These are phyloP conservation scores for Rhodophaea formosa DNA, from an alignment of 2,888 invertebrate genomes.

Conservation along the genomic window DNA sequence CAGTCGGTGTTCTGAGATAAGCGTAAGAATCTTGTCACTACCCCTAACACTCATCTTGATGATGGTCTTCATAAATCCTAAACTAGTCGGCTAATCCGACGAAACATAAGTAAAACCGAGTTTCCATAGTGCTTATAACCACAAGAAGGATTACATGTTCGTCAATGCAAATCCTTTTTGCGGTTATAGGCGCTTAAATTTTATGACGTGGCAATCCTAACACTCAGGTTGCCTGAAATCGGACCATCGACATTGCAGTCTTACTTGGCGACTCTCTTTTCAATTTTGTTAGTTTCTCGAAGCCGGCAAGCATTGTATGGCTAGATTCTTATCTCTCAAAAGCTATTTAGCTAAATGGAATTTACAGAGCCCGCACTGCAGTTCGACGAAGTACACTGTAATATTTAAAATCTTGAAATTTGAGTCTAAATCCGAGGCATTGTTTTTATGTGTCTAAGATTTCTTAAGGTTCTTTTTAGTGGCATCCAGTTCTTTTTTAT, in stretches of 20 bases:
- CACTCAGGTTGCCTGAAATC: constrained; percentile 73
- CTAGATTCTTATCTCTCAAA: constrained; percentile 80
- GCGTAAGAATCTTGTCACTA: no score
- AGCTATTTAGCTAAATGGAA: constrained; percentile 82
- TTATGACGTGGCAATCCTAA: constrained; percentile 72
- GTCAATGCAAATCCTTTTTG: no score
- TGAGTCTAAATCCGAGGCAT: constrained; percentile 67
- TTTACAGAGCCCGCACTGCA: constrained; percentile 80
- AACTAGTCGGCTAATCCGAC: no score
- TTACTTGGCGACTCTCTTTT: constrained; percentile 78
- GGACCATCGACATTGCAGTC: constrained; percentile 70
- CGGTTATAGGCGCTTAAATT: constrained; percentile 58
- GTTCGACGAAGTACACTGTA: constrained; percentile 78
- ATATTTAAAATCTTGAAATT: constrained; percentile 79
- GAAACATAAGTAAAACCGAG: no score
- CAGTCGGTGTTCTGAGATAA: no score
- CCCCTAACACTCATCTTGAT: no score
- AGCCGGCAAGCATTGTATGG: constrained; percentile 77
- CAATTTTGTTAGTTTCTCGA: constrained; percentile 80
- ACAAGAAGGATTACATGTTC: no score
- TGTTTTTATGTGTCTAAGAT: constrained; percentile 68
- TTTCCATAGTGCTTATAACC: no score
- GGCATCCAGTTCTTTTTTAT: constrained; percentile 48
- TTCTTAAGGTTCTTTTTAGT: constrained; percentile 55
- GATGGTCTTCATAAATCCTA: no score